Percentiles rank a stretch among this genome's conserved stretches.
Evolutionary conservation across 2,797 vertebrate genomes (phyloP).

Genomic region (Uromys caudimaculatus): DNA sequence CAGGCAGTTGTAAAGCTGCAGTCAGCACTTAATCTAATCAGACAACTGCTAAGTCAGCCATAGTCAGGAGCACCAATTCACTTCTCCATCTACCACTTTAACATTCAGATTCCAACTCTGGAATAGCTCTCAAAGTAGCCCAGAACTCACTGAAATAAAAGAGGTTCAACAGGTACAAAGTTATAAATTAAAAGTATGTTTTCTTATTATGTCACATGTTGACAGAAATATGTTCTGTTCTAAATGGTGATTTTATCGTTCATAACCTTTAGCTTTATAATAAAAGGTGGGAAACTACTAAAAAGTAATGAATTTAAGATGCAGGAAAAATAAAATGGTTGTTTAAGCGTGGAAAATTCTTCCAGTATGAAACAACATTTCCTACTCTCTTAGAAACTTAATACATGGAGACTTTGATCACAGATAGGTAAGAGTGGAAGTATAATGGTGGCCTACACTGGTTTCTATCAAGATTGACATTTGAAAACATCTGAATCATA

Average conservation of each 20-base stretch:
- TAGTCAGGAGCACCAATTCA: neutral
- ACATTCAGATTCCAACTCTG: slow-evolving; percentile 38
- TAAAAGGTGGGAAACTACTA: neutral
- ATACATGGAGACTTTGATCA: slow-evolving; percentile 31
- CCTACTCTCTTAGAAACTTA: slow-evolving; percentile 2
- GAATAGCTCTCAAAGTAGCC: slow-evolving; percentile 27
- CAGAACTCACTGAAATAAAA: slow-evolving; percentile 10
- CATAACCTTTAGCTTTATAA: slow-evolving; percentile 24
- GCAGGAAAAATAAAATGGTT: slow-evolving; percentile 1
- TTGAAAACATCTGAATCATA: slow-evolving; percentile 62
- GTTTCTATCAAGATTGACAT: slow-evolving; percentile 61
- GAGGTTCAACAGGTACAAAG: neutral
- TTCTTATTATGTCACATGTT: neutral
- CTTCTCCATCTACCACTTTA: neutral
- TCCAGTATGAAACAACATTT: slow-evolving; percentile 42
- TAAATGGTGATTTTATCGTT: neutral
- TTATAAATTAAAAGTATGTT: neutral
- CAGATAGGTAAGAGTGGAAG: slow-evolving; percentile 46
- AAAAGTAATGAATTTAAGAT: slow-evolving; percentile 43
- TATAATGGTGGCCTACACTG: slow-evolving; percentile 37
- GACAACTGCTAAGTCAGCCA: neutral
- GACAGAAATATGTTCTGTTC: slow-evolving; percentile 33
- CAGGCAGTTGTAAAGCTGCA: neutral
- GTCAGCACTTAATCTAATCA: neutral
- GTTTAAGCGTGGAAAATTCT: neutral